These are phyloP conservation scores for zebrafish (Danio rerio) DNA, from an alignment of 2,113 vertebrate genomes.

Conservation along the genomic window GRCz12tu NC_133184.1:20180501-20181000, in stretches of 20 bases:
- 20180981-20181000: neutral
- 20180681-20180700: too few relatives aligned
- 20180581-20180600: too few relatives aligned
- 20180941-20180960: slow-evolving; percentile 92
- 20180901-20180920: slow-evolving; percentile 89
- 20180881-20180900: slow-evolving; percentile 91
- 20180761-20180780: neutral
- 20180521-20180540: too few relatives aligned
- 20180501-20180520: too few relatives aligned
- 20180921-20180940: slow-evolving; percentile 87
- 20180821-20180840: slow-evolving; percentile 81
- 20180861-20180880: slow-evolving; percentile 80
- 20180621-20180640: too few relatives aligned
- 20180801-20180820: slow-evolving; percentile 82
- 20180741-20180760: neutral
- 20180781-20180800: slow-evolving; percentile 78
- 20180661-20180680: too few relatives aligned
- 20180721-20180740: neutral
- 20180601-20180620: too few relatives aligned
- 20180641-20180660: too few relatives aligned
- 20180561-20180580: too few relatives aligned
- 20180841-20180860: slow-evolving; percentile 89
- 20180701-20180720: neutral
- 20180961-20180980: slow-evolving; percentile 11
- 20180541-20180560: too few relatives aligned